Conservation (phyloP, 2,797 vertebrate species). For the Heteromormyrus szaboi region DNA sequence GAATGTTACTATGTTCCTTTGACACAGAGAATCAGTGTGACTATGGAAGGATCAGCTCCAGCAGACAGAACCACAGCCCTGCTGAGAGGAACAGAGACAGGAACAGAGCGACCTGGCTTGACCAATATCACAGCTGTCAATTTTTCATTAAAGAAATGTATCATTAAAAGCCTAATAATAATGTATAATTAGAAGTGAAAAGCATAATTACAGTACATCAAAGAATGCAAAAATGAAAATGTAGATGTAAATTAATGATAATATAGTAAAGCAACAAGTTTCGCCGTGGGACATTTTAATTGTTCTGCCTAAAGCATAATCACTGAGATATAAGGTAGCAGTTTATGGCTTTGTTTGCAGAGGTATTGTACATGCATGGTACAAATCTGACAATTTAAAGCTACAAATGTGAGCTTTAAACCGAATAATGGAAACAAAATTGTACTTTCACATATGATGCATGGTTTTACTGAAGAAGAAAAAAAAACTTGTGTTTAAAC, state of each 20-base stretch:
- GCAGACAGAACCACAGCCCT: too few species aligned
- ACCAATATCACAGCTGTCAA: background rate
- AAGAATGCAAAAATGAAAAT: background rate
- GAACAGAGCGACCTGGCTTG: background rate
- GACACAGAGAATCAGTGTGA: background rate
- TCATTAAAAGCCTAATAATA: background rate
- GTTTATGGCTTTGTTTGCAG: background rate
- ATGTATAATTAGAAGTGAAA: background rate
- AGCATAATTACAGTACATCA: background rate
- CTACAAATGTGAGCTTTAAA: background rate
- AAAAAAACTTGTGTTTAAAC: background rate
- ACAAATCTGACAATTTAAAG: background rate
- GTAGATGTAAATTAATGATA: background rate
- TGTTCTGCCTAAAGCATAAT: background rate
- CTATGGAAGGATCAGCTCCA: background rate
- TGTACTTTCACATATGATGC: background rate
- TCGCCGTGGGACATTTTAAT: background rate
- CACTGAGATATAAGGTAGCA: background rate
- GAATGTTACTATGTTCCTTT: background rate
- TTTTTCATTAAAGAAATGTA: background rate
- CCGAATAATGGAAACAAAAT: background rate
- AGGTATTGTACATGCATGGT: background rate
- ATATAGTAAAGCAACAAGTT: background rate
- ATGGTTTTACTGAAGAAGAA: background rate
- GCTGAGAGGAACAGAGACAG: background rate